phyloP scores from a whole-genome alignment of 2,113 vertebrate genomes.

The Vulpes lagopus region DNA sequence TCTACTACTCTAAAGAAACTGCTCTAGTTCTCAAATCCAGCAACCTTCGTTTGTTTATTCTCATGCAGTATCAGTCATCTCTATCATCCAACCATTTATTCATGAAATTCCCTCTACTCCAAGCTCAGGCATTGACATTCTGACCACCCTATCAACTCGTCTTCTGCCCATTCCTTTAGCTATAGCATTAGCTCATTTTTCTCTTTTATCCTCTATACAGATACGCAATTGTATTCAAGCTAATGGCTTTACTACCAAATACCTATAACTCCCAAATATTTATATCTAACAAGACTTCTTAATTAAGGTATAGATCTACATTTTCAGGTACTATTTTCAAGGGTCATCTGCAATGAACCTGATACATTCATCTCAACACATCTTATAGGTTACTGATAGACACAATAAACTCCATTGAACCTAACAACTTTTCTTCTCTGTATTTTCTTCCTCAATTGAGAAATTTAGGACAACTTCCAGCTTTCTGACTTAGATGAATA shows the following conservation, averaged over 20 bases:
- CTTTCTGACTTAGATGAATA: background rate
- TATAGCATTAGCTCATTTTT: background rate
- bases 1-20: constrained; percentile 25
- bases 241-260: constrained; percentile 30
- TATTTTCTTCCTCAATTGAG: background rate
- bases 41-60: background rate
- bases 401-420: background rate
- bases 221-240: constrained; percentile 1
- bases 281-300: constrained; percentile 44
- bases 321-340: constrained; percentile 31
- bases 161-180: background rate
- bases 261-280: constrained; percentile 22
- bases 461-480: constrained; percentile 27
- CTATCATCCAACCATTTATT: background rate
- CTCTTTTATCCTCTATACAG: background rate
- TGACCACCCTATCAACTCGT: background rate
- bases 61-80: background rate
- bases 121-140: background rate
- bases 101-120: constrained; percentile 29
- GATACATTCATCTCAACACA: background rate
- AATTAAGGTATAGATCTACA: constrained; percentile 7
- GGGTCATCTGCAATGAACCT: background rate
- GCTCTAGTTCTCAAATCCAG: constrained; percentile 43
- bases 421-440: background rate
- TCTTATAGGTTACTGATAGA: background rate